These are phyloP conservation scores for Zoanthus sansibaricus DNA, from an alignment of 92 coral and sea anemone species.

Conservation along the genomic window DNA sequence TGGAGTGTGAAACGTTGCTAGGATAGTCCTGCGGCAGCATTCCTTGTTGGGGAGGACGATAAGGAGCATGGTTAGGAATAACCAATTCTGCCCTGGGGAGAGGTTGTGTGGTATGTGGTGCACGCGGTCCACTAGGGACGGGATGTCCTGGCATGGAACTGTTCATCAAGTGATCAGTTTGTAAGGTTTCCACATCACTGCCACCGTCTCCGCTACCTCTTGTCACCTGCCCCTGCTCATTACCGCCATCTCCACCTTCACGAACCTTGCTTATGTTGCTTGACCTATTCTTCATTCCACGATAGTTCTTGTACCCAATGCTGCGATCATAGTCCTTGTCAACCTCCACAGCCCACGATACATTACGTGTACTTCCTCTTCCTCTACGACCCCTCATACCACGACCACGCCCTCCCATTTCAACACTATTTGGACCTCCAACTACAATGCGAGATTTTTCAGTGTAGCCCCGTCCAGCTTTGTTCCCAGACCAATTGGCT, in stretches of 20 bases:
- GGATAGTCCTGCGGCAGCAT: slow-evolving; percentile 26
- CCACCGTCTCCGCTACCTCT: slow-evolving; percentile 83
- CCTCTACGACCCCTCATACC: slow-evolving; percentile 76
- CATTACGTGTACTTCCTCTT: slow-evolving; percentile 76
- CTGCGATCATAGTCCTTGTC: slow-evolving; percentile 94
- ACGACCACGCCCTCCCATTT: slow-evolving; percentile 78
- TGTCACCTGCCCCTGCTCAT: slow-evolving; percentile 68
- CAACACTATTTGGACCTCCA: slow-evolving; percentile 96
- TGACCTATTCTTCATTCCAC: slow-evolving; percentile 45
- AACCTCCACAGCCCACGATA: slow-evolving; percentile 95
- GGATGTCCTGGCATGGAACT: slow-evolving; percentile 45
- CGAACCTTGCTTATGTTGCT: slow-evolving; percentile 77
- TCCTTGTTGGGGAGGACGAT: slow-evolving; percentile 24
- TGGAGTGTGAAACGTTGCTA: slow-evolving; percentile 23
- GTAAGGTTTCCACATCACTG: slow-evolving; percentile 59
- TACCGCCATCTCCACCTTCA: slow-evolving; percentile 81
- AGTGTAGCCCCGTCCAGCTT: slow-evolving; percentile 96
- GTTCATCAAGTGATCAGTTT: slow-evolving; percentile 56
- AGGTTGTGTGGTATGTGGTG: slow-evolving; percentile 18
- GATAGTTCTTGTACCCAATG: slow-evolving; percentile 80
- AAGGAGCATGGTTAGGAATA: slow-evolving; percentile 11
- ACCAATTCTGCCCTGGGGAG: slow-evolving; percentile 16
- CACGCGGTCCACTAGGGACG: slow-evolving; percentile 19
- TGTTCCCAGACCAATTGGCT: slow-evolving; percentile 94
- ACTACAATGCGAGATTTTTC: slow-evolving; percentile 91